Evolutionary conservation across 2,113 vertebrate species (phyloP).

Genomic region (Phoenicopterus ruber): DNA sequence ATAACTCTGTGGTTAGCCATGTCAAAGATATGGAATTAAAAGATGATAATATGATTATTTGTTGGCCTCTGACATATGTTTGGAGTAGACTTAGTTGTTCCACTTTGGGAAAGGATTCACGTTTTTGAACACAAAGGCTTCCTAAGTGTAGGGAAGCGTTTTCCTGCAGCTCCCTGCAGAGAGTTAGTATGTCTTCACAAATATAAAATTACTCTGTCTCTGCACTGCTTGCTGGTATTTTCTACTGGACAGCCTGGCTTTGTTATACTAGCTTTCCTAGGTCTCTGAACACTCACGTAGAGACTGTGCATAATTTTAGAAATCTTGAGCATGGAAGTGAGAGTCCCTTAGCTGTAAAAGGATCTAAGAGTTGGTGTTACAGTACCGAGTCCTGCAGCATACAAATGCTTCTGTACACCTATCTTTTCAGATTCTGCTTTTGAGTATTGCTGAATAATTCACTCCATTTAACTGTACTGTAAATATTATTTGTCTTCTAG

Average conservation of each 20-base stretch:
- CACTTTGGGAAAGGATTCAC: background rate
- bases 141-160: background rate
- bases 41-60: background rate
- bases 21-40: background rate
- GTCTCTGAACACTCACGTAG: background rate
- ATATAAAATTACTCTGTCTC: background rate
- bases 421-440: background rate
- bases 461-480: background rate
- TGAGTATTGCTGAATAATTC: background rate
- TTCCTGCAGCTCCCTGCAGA: background rate
- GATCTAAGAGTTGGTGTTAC: background rate
- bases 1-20: background rate
- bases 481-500: slow-evolving; percentile 24
- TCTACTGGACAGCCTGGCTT: background rate
- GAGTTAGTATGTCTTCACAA: background rate
- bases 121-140: background rate
- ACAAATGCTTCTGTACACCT: background rate
- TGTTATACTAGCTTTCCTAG: background rate
- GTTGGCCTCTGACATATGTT: background rate
- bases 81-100: background rate
- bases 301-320: background rate
- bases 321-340: background rate
- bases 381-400: background rate
- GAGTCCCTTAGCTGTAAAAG: background rate
- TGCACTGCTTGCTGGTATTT: background rate